Conservation (phyloP, 2,888 invertebrate genomes). For the Phymatocera aterrima region DNA sequence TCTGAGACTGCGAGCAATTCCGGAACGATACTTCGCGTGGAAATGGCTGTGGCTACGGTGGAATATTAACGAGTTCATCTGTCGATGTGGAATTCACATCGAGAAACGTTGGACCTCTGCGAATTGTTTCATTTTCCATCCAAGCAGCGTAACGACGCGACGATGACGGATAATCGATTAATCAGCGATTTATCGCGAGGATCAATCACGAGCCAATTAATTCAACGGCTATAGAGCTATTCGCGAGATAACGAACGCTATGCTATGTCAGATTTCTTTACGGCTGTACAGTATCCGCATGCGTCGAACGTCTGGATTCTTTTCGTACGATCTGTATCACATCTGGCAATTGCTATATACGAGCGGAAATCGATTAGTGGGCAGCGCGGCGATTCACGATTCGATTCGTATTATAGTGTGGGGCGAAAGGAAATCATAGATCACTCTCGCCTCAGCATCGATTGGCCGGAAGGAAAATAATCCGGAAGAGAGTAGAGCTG, state of each 20-base stretch:
- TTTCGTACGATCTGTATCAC: background rate
- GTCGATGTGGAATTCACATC: background rate
- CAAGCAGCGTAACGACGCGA: no score
- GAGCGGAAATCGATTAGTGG: background rate
- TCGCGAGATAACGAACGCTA: background rate
- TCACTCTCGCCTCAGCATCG: conserved; percentile 5
- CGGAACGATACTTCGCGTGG: background rate
- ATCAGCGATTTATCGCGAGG: background rate
- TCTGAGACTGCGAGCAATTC: background rate
- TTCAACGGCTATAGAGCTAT: no score
- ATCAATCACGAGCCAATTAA: background rate
- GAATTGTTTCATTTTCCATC: background rate
- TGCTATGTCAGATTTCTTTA: background rate
- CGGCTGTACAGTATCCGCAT: background rate
- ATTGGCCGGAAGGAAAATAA: conserved; percentile 49
- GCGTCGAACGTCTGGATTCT: background rate
- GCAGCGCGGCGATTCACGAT: background rate
- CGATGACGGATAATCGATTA: no score
- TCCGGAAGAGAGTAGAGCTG: conserved; percentile 32
- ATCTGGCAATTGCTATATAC: background rate
- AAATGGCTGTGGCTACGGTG: background rate
- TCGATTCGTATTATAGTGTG: background rate
- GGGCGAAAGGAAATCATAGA: background rate
- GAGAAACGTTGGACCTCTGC: background rate
- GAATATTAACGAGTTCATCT: conserved; percentile 19